Base-by-base conservation (phyloP, 2,888 invertebrate species). In the Anagyrus pseudococci region DNA sequence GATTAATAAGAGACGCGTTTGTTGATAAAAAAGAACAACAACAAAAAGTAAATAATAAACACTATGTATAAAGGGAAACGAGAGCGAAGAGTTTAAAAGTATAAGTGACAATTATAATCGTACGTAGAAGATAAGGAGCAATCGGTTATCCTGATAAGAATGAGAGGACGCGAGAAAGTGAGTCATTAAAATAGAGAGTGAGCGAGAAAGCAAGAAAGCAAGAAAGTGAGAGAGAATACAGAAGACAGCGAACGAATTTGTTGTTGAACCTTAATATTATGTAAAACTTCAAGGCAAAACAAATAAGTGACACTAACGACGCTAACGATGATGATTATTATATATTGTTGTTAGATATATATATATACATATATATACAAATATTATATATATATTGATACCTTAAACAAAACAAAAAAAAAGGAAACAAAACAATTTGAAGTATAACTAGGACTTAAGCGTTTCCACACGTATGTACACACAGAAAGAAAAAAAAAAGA, bases 281-380 rank as follows among this genome's bases (percentile, higher is more conserved):
- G 72, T 75, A 74, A 74, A 69, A 66, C 65, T 60, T 69, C 71
- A 64, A 65, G 53, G 57, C 66, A n/a, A n/a, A n/a, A n/a, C 61
- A 65, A 66, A 69, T 59, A 70, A 66, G 50, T 62, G 67, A 70
- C 58, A 65, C 68, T 69, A n/a, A n/a, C n/a, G 67, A 64, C 54
- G 67, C 68, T 68, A 69, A 67, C 71, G 72, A 75, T 68, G 72
- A 78, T 76, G 74, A 79, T n/a, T 78, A 76, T 77, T 76, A 79
- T 73, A 77, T 75, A 78, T 79, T 80, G 78, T 80, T 80, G 79
- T 78, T 80, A 80, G 77, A 77, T 77, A 76, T 77, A 76, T 78
- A 78, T 74, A 73, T 69, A 71, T 72, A 73, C 69, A 72, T 69
- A 69, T 70, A 69, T 66, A 64, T 59, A 59, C 58, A 68, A 62